A percentile compares a stretch with the other conserved stretches of the same genome.
These are phyloP conservation scores for Paraplagusia blochii DNA, from an alignment of 2,113 vertebrate genomes.

Conservation along the genomic window DNA sequence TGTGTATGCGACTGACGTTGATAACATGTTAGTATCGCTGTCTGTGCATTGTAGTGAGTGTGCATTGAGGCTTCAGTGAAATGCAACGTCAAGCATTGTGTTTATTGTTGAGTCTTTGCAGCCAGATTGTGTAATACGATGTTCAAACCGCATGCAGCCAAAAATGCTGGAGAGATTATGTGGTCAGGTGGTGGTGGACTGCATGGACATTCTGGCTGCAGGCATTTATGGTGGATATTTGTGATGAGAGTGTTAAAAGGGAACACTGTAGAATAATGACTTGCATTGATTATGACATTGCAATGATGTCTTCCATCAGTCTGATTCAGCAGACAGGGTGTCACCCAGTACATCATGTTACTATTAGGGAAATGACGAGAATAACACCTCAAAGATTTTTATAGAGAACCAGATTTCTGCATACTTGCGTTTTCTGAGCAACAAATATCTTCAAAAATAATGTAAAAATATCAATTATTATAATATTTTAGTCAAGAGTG, in stretches of 20 bases:
- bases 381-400: too few relatives aligned
- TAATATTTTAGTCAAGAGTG: too few relatives aligned
- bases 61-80: neutral
- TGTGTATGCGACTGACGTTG: conserved; percentile 7
- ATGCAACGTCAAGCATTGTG: conserved; percentile 2
- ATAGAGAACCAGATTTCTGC: conserved; percentile 37
- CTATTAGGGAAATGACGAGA: too few relatives aligned
- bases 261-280: too few relatives aligned
- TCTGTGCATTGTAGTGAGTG: neutral
- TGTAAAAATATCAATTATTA: too few relatives aligned
- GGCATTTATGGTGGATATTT: conserved; percentile 1
- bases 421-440: too few relatives aligned
- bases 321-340: conserved; percentile 30
- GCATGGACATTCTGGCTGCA: conserved; percentile 8
- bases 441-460: too few relatives aligned
- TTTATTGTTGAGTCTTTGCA: neutral
- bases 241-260: neutral
- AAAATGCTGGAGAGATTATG: neutral
- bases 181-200: conserved; percentile 13
- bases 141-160: conserved; percentile 17
- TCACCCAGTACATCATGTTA: neutral
- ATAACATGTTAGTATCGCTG: conserved; percentile 9
- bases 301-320: neutral
- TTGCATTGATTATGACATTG: too few relatives aligned
- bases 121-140: conserved; percentile 9